Evolutionary conservation across 2,888 invertebrate genomes (phyloP), one percentile per base, ranked within the genome.

Genomic region (Drosophila neotestacea): DNA sequence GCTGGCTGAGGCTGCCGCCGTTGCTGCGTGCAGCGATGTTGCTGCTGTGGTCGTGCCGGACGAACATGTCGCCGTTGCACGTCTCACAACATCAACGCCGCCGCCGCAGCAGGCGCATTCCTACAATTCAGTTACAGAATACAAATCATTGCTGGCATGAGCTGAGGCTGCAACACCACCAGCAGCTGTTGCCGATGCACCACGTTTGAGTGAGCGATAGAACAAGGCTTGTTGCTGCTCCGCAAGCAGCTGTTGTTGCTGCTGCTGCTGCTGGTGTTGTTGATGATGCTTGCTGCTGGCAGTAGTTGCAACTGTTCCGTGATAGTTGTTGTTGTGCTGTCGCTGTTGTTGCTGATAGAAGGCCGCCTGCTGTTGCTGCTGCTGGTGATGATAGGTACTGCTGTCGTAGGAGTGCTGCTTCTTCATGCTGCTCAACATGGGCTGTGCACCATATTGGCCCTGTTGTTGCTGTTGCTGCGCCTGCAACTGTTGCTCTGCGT

Each of bases 101-200:
- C 92, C 93, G 86, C 93, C 92, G 91, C 92, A 93, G 92, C 93
- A 92, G 90, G 92, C 92, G 91, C 92, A 92, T 88, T 92, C 93
- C 93, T 94, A 95, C 93, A 95, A 93, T 90, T 94, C 95, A 62
- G 96, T 95, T 77, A 96, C 96, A 54, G 96, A 96, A 91, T 96
- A 96, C 77, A 96, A 91, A 91, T 95, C 94, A 61, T 94, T 93
- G 70, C 93, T 68, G 48, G 93, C 94, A 58, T 92, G 90, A 10
- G 91, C 91, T 28, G 92, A 92, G 10, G 79, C 13, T 16, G 50
- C 52, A 7, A 32, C 70, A 11, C 70, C 76, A 6, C 51, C 72
- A 6, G 73, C 60, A 5, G 28, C 68, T 9, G 39, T 66, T 1
- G 22, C 64, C 0, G 46, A 62, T 16, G 68, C 82, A n/a, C 80